These are phyloP conservation scores for Eumacrocentrus americanus DNA, from an alignment of 2,888 invertebrate genomes.

Conservation along the genomic window DNA sequence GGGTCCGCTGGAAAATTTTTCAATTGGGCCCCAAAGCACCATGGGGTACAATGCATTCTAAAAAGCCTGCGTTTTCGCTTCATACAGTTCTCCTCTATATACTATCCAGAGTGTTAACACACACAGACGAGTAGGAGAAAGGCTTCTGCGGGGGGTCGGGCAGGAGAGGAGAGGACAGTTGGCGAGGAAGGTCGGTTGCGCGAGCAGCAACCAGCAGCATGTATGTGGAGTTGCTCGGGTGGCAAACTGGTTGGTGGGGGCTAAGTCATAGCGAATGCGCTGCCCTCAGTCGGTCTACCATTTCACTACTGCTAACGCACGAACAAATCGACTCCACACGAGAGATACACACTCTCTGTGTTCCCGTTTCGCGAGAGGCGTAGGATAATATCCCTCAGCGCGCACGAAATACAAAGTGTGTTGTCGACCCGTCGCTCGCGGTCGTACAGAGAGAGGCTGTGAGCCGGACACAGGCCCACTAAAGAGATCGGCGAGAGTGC, in stretches of 20 bases:
- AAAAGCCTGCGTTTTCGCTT: slow-evolving; percentile 12
- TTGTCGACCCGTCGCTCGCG: slow-evolving; percentile 11
- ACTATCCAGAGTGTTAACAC: too few relatives aligned
- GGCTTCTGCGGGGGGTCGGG: background rate
- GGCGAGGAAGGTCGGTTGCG: slow-evolving; percentile 28
- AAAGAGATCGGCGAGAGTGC: background rate
- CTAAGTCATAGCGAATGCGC: slow-evolving; percentile 41
- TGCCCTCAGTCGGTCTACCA: slow-evolving; percentile 50
- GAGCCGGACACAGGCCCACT: background rate
- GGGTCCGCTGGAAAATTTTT: slow-evolving; percentile 6
- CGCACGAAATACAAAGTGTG: slow-evolving; percentile 22
- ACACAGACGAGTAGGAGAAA: too few relatives aligned
- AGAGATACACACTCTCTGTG: slow-evolving; percentile 28
- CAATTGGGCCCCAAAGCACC: slow-evolving; percentile 8
- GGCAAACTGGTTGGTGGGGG: slow-evolving; percentile 22
- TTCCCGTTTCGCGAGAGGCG: slow-evolving; percentile 30
- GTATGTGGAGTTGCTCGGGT: background rate
- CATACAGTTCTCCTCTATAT: too few relatives aligned
- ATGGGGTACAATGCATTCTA: slow-evolving; percentile 21
- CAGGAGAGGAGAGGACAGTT: slow-evolving; percentile 20
- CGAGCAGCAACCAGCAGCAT: slow-evolving; percentile 17
- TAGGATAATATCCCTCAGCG: slow-evolving; percentile 22
- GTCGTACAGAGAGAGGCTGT: slow-evolving; percentile 21
- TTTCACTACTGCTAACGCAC: slow-evolving; percentile 41
- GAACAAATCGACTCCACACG: slow-evolving; percentile 28